Evolutionary conservation across 2,113 vertebrate genomes (phyloP).

Genomic region (Bubo scandiacus): DNA sequence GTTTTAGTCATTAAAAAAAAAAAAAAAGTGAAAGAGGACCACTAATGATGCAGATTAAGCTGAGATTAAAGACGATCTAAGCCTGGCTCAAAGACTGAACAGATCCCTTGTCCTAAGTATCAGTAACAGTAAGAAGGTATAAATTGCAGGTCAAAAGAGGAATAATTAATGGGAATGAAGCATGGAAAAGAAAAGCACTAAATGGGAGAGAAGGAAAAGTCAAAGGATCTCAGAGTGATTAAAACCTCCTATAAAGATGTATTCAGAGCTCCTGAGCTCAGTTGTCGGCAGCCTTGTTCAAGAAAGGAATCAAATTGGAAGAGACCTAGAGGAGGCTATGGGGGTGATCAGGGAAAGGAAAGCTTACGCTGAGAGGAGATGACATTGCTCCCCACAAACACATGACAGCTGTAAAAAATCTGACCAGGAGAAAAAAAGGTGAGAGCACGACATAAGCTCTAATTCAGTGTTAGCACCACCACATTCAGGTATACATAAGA

Average conservation of each 20-base stretch:
- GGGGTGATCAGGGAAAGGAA: neutral
- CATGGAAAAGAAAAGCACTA: neutral
- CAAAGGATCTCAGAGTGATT: neutral
- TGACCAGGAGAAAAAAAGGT: neutral
- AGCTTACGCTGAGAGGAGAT: neutral
- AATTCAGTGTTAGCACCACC: neutral
- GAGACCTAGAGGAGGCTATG: neutral
- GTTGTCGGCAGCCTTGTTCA: neutral
- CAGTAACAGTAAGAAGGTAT: neutral
- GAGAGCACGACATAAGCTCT: no score
- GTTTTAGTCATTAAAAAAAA: neutral
- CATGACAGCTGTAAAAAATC: neutral
- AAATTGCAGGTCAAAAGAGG: neutral
- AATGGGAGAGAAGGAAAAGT: neutral
- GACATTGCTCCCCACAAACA: neutral
- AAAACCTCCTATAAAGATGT: neutral
- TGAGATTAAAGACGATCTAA: neutral
- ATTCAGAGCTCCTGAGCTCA: neutral
- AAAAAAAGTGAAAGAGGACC: neutral
- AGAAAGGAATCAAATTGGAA: neutral
- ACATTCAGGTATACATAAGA: neutral
- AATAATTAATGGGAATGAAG: neutral
- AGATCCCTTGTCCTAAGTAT: neutral
- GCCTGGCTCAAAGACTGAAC: neutral
- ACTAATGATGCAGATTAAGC: neutral